Evolutionary conservation across 1,140 invertebrate species (phyloP).

Genomic region (Chrysopa pallens): DNA sequence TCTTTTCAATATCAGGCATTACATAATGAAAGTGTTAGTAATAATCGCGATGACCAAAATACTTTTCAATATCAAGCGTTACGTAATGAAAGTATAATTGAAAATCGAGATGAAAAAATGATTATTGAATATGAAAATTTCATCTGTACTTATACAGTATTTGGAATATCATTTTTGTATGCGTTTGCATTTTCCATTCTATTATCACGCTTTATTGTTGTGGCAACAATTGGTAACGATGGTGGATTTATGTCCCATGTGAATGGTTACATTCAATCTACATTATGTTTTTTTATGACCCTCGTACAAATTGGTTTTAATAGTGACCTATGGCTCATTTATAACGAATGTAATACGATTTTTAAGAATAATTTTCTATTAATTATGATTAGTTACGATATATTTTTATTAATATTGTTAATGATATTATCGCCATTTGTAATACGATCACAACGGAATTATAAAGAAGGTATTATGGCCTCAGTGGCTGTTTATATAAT

Average conservation of each 20-base stretch:
- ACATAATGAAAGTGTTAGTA: too few relatives aligned
- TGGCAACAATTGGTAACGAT: slow-evolving; percentile 28
- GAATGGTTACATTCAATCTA: slow-evolving; percentile 28
- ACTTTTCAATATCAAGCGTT: too few relatives aligned
- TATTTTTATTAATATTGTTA: slow-evolving; percentile 25
- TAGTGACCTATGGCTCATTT: slow-evolving; percentile 15
- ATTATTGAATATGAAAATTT: not conserved
- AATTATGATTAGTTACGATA: slow-evolving; percentile 23
- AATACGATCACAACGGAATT: slow-evolving; percentile 31
- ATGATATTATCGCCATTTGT: slow-evolving; percentile 26
- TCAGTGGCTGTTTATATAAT: slow-evolving; percentile 19
- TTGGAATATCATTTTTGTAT: slow-evolving; percentile 23
- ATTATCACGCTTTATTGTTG: slow-evolving; percentile 27
- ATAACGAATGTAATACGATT: slow-evolving; percentile 19
- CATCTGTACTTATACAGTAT: slow-evolving; percentile 8
- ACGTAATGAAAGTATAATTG: too few relatives aligned
- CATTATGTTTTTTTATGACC: slow-evolving; percentile 27
- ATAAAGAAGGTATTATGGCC: slow-evolving; percentile 28
- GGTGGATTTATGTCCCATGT: slow-evolving; percentile 31
- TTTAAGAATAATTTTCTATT: slow-evolving; percentile 21
- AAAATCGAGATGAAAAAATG: too few relatives aligned
- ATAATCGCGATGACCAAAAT: too few relatives aligned
- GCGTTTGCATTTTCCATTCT: slow-evolving; percentile 28
- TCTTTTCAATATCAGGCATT: too few relatives aligned
- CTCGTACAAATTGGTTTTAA: slow-evolving; percentile 25